A percentile compares a stretch with the other conserved stretches of the same genome.
Conservation (phyloP, 2,888 invertebrate species). For the Stenoptilia bipunctidactyla region DNA sequence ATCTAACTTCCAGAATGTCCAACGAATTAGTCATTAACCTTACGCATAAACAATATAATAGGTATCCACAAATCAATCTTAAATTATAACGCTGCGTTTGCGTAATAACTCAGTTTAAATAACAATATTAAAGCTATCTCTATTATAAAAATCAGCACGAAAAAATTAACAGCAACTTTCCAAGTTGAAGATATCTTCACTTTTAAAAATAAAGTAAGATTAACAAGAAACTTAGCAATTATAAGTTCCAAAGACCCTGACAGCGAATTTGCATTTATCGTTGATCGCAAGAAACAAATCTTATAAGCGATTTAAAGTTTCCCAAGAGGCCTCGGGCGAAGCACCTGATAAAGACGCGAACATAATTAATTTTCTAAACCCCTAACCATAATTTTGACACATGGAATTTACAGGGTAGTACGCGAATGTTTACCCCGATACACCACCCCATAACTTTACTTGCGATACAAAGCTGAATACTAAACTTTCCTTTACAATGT, state of each 20-base stretch:
- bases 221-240: constrained; percentile 24
- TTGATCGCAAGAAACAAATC: constrained; percentile 29
- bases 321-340: constrained; percentile 28
- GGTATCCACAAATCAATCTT: too few species aligned
- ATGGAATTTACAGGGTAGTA: constrained; percentile 1
- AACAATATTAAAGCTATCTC: too few species aligned
- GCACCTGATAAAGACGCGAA: constrained; percentile 45
- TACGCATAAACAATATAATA: too few species aligned
- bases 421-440: not conserved
- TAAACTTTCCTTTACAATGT: constrained; percentile 65
- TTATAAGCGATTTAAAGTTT: constrained; percentile 12
- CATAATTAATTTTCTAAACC: constrained; percentile 52
- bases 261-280: constrained; percentile 19
- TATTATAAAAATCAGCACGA: too few species aligned
- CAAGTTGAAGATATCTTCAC: too few species aligned
- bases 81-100: too few species aligned
- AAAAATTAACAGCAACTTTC: too few species aligned
- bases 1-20: too few species aligned
- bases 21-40: too few species aligned
- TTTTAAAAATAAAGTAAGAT: too few species aligned
- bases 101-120: too few species aligned
- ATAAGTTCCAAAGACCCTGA: constrained; percentile 15
- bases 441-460: constrained; percentile 3
- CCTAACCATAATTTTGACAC: constrained; percentile 23
- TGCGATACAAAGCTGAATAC: constrained; percentile 37